Base-by-base conservation (phyloP, 1,140 invertebrate species). In the Drosophila aff. region DNA sequence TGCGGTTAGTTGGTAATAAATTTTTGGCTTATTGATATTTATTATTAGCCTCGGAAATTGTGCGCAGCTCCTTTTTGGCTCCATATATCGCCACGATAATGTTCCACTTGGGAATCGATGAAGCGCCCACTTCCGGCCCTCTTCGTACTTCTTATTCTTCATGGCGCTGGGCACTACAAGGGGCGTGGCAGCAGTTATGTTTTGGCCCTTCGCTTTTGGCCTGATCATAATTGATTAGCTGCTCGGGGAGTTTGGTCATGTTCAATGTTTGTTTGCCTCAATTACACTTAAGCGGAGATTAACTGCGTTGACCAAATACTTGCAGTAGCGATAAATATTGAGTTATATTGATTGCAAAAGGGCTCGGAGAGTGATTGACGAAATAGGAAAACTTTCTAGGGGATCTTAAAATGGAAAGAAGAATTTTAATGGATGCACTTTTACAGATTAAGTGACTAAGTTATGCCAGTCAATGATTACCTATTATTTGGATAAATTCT, bases 1-100 rank as follows among this genome's bases (percentile, higher is more conserved):
- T 87, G 83, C 68, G 83, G 76, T 89, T 89, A 81, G 68, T 84
- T 86, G 81, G 73, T 62, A 81, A 87, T 87, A 87, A 89, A 89
- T 87, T 87, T 80, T 78, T 69, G 84, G 81, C 84, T 89, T 87
- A 87, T 87, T 87, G 84, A 89, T 87, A 87, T 87, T 87, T 87
- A 87, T 87, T 81, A 89, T 87, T 87, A 84, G 84, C 50, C 71
- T 76, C 81, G 84, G 84, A 83, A 87, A 89, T 83, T 81, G 84
- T 84, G 46, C 44, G 40, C 36, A 40, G 28, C 65, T 44, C 49
- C 11, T 50, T 38, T 50, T 38, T 44, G 52, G 50, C 65, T 58
- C 52, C 58, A 36, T 78, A 77, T 67, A 76, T 78, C 15, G 55
- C 47, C 50, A 23, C 49, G 31, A 58, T 78, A 79, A 79, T 79